Percentiles rank a stretch among this genome's conserved stretches.
Conservation (phyloP, 2,113 vertebrate genomes). For the Rattus rattus region DNA sequence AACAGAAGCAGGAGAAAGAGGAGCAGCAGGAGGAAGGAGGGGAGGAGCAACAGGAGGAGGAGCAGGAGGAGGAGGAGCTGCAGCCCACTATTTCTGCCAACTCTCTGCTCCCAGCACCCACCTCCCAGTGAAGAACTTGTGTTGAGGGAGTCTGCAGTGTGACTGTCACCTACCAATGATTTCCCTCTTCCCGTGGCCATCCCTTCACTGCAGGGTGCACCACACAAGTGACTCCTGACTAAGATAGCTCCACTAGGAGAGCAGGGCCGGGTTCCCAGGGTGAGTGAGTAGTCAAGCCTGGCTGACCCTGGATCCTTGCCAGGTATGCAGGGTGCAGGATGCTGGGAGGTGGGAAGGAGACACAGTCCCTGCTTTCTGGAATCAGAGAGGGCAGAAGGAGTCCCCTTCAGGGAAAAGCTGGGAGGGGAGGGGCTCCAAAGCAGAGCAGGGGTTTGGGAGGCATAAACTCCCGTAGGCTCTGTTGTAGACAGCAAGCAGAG, state of each 20-base stretch:
- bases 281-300: too few relatives aligned
- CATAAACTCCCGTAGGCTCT: neutral
- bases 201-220: neutral
- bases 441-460: too few relatives aligned
- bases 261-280: neutral
- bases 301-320: neutral
- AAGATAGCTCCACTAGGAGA: neutral
- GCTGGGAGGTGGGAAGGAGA: neutral
- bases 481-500: neutral
- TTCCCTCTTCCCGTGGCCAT: neutral
- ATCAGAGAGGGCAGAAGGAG: neutral
- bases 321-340: neutral
- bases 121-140: neutral
- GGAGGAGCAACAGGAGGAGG: neutral
- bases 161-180: neutral
- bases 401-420: accelerated
- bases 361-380: neutral
- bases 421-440: neutral
- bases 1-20: neutral
- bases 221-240: neutral
- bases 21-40: neutral
- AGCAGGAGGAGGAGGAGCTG: too few relatives aligned
- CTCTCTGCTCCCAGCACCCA: neutral
- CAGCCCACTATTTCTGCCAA: neutral
- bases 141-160: neutral